Evolutionary conservation across 1,140 invertebrate species (phyloP), one percentile per base, ranked within the genome.

Genomic region (Rhizoglyphus robini): DNA sequence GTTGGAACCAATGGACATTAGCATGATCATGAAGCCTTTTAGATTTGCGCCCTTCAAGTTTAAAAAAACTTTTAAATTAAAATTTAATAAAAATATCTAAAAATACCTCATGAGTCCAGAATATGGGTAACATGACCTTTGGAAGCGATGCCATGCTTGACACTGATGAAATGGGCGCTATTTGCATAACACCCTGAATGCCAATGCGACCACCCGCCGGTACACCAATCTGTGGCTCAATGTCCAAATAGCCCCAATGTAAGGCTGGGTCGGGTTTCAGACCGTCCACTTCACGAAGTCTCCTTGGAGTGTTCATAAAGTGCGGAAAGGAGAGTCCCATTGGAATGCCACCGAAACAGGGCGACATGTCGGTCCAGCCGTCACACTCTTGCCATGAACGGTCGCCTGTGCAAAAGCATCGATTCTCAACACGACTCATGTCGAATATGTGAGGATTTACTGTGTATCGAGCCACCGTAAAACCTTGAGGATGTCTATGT

Each of bases 281-380:
- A 1, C 89, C 90, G 66, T 83, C 84, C 3, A 84, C 84, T 23
- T 84, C 83, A 60, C 83, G 75, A 20, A 90, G 80, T 25, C 38
- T 25, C 1, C 86, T 84, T 73, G 92, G 87, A 0, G 86, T 88
- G 68, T 90, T 75, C 73, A 90, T 88, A 78, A 93, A 93, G 75
- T 94, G 90, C 0, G 90, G 90, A 77, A 90, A 91, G 51, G 88
- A 92, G 23, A 93, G 75, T 73, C 90, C 81, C 66, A 93, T 81
- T 1, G 89, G 88, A 0, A 89, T 90, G 75, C 90, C 86, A 32
- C 31, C 63, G 54, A 51, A n/a, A 63, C 68, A 70, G 8, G 66
- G 59, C 3, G 36, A 57, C 11, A 68, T 18, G 32, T 69, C 68
- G 4, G n/a, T 2, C 27, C 29, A 48, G 8, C 63, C 63, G 5